Percentiles rank a stretch among this genome's conserved stretches.
Conservation (phyloP, 2,797 vertebrate genomes). For the Synaphobranchus kaupii region DNA sequence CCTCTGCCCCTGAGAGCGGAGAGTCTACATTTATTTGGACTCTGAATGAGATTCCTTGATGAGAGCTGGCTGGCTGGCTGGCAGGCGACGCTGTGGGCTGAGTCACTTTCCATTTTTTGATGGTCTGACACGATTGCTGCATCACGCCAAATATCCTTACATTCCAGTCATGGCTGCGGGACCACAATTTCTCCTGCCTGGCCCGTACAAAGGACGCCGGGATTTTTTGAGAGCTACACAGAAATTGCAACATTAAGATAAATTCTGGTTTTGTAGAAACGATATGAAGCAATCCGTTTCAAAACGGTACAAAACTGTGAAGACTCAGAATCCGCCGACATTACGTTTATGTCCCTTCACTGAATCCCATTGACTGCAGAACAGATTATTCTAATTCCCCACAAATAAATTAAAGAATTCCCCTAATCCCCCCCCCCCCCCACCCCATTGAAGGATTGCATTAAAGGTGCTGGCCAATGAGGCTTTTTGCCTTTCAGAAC, state of each 20-base stretch:
- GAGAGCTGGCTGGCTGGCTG: not conserved
- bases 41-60: not conserved
- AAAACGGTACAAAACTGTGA: not conserved
- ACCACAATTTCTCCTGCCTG: not conserved
- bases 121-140: not conserved
- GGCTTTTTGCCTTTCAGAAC: not conserved
- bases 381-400: not conserved
- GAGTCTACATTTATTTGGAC: not conserved
- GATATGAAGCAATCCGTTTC: not conserved
- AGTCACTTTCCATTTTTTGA: not conserved
- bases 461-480: not conserved
- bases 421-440: no score
- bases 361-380: not conserved
- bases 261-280: not conserved
- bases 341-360: not conserved
- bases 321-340: not conserved
- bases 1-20: not conserved
- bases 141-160: not conserved
- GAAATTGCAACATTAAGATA: not conserved
- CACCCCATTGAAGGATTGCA: not conserved
- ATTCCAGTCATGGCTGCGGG: not conserved
- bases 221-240: not conserved
- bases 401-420: not conserved
- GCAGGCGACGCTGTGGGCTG: not conserved
- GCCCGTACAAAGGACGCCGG: not conserved